Percentiles rank a stretch among this genome's conserved stretches.
phyloP scores from a whole-genome alignment of 2,888 invertebrate genomes.

The Phortica okadai region DNA sequence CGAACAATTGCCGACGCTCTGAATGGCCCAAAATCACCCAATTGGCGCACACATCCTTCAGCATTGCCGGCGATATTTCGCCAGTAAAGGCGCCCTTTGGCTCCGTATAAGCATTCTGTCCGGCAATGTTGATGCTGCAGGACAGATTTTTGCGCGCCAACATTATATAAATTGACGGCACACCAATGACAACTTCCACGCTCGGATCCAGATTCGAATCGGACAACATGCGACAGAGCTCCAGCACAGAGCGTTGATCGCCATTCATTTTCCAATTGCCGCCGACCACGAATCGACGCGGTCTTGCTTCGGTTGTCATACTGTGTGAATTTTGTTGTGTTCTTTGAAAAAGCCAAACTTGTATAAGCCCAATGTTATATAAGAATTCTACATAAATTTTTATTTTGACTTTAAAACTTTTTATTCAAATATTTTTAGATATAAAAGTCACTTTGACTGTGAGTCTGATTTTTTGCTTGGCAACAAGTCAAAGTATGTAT shows the following conservation, averaged over 20 bases:
- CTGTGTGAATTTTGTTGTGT: too few species aligned
- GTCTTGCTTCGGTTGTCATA: too few species aligned
- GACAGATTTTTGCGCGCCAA: constrained; percentile 85
- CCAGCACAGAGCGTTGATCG: constrained; percentile 87
- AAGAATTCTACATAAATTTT: too few species aligned
- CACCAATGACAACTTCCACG: constrained; percentile 93
- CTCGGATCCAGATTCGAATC: constrained; percentile 86
- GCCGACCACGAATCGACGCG: constrained; percentile 90
- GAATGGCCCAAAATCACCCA: constrained; percentile 99
- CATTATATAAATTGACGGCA: constrained; percentile 91
- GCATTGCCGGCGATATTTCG: constrained; percentile 97
- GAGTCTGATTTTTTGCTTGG: too few species aligned
- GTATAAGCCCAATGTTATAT: too few species aligned
- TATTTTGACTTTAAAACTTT: too few species aligned
- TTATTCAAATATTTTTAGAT: too few species aligned
- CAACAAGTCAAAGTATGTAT: too few species aligned
- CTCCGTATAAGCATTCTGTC: constrained; percentile 90
- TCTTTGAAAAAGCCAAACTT: too few species aligned
- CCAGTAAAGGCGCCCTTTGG: constrained; percentile 96
- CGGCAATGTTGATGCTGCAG: constrained; percentile 86
- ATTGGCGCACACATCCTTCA: constrained; percentile 90
- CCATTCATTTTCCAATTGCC: constrained; percentile 99
- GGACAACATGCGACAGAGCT: constrained; percentile 87
- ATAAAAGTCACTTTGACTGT: too few species aligned
- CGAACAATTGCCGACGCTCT: constrained; percentile 92